Evolutionary conservation across 2,113 vertebrate genomes (phyloP), one percentile per base, ranked within the genome.

Genomic region (Oenanthe oenanthe): DNA sequence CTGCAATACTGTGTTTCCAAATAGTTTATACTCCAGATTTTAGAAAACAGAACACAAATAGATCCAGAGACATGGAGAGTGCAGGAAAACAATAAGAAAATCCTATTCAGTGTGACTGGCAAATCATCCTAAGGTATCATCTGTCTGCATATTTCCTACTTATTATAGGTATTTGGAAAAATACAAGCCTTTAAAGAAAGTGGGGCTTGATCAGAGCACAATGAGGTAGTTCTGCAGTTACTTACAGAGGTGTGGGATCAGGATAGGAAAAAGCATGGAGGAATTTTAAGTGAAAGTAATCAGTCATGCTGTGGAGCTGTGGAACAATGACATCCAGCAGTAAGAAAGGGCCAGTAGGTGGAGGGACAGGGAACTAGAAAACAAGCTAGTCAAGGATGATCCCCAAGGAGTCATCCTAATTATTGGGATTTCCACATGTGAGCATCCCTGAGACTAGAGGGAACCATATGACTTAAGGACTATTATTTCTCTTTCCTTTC

Each of bases 381-480:
- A 62, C 36, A 65, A 75, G 2, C 5, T 22, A 51, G 21, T 17
- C 57, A 71, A 61, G 17, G 7, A 71, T 1, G 2, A 13, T 24
- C 79, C 36, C 25, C 13, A 40, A 54, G 51, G 47, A 42, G 11
- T 60, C 22, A 32, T 15, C n/a, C 21, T 74, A 54, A 38, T 48
- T 50, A 38, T 2, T 67, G 45, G 12, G 29, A 61, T 38, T 82
- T 80, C 29, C 53, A 10, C 4, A 0, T 11, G 28, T 24, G 26
- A 31, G 34, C 51, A 43, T 5, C 61, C 45, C 53, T 48, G 56
- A 45, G 40, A 25, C 21, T 3, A 68, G 9, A 65, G 11, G 3
- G 6, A 15, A 34, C 25, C 45, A 4, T 7, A 24, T 0, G 0
- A 32, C 20, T 9, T 57, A 36, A 28, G 28, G 47, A 48, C 7